A percentile compares a stretch with the other conserved stretches of the same genome.
phyloP scores from a whole-genome alignment of 2,113 vertebrate genomes.

The Nettapus auritus region DNA sequence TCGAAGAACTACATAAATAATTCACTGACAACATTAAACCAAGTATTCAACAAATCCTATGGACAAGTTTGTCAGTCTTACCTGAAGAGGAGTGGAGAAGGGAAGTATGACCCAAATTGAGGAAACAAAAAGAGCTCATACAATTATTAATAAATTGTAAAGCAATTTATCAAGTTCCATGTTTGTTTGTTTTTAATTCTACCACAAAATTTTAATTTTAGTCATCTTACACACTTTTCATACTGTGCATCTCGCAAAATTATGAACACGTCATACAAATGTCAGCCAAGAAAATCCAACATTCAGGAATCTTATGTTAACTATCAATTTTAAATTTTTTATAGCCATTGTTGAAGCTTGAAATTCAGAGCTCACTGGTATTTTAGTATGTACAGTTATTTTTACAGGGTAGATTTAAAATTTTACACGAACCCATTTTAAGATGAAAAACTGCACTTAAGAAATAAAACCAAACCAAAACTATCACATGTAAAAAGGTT shows the following conservation, averaged over 20 bases:
- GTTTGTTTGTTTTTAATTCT: neutral
- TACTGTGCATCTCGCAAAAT: neutral
- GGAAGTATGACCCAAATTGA: neutral
- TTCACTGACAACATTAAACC: neutral
- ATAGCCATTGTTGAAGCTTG: neutral
- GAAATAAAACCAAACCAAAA: neutral
- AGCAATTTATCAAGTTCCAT: neutral
- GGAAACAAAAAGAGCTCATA: neutral
- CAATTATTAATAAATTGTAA: neutral
- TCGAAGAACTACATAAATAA: neutral
- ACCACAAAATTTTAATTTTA: neutral
- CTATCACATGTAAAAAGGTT: neutral
- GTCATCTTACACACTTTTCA: neutral
- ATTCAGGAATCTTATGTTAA: neutral
- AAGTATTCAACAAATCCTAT: neutral
- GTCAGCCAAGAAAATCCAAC: neutral
- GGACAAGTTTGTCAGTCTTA: neutral
- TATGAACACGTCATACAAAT: neutral
- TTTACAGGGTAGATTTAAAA: neutral
- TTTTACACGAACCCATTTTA: neutral
- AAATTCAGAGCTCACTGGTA: neutral
- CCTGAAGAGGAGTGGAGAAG: neutral
- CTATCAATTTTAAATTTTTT: neutral
- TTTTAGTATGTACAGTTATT: neutral
- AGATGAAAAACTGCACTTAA: neutral